Conservation (phyloP, 2,888 invertebrate genomes). For the Lathronympha strigana region DNA sequence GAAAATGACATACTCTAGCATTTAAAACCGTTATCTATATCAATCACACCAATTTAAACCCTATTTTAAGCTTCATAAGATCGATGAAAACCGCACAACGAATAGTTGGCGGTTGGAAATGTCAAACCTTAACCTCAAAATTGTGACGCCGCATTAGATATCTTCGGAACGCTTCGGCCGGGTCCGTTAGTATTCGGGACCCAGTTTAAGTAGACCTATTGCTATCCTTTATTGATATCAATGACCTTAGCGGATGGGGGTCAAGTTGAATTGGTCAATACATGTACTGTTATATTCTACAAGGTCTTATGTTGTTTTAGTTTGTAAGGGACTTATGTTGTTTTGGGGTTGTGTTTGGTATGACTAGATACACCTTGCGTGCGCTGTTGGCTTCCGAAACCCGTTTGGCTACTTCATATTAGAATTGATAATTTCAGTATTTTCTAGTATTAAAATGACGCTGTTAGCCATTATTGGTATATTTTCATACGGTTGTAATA, state of each 20-base stretch:
- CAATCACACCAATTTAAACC: slow-evolving; percentile 55
- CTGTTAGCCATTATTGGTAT: neutral
- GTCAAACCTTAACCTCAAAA: slow-evolving; percentile 84
- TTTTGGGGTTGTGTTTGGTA: neutral
- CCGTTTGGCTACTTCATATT: slow-evolving; percentile 34
- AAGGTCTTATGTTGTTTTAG: neutral
- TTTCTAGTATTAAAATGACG: slow-evolving; percentile 26
- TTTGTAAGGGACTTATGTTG: neutral
- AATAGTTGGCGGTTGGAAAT: slow-evolving; percentile 69
- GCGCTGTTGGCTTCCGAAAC: slow-evolving; percentile 49
- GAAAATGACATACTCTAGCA: slow-evolving; percentile 71
- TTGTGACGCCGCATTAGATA: slow-evolving; percentile 78
- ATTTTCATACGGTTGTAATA: neutral
- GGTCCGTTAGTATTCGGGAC: slow-evolving; percentile 50
- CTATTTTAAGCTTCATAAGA: slow-evolving; percentile 51
- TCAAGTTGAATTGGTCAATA: slow-evolving; percentile 56
- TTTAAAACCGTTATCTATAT: slow-evolving; percentile 57
- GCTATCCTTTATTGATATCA: slow-evolving; percentile 45
- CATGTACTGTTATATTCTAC: slow-evolving; percentile 49
- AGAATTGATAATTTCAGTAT: slow-evolving; percentile 38
- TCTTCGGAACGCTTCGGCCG: slow-evolving; percentile 64
- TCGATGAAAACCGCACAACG: slow-evolving; percentile 44
- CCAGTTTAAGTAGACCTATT: slow-evolving; percentile 57
- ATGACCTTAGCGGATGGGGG: slow-evolving; percentile 49
- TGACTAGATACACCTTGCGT: slow-evolving; percentile 59